These are phyloP conservation scores for Gibbula magus DNA, from an alignment of 2,888 invertebrate species.

Conservation along the genomic window DNA sequence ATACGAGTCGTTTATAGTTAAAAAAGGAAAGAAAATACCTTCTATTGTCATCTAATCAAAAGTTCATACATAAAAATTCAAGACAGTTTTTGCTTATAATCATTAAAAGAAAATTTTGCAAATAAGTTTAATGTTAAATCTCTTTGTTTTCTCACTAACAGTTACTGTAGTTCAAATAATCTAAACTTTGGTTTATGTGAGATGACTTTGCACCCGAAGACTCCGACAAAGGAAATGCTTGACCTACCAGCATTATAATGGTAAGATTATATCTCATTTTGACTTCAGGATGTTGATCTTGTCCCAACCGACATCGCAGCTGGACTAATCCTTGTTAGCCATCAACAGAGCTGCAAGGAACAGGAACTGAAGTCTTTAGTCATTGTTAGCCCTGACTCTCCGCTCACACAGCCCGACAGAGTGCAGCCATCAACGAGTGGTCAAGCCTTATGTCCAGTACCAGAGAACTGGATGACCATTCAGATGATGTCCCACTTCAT, in stretches of 20 bases:
- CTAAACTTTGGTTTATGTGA: no score
- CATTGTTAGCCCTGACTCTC: not conserved
- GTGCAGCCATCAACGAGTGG: not conserved
- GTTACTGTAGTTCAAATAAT: no score
- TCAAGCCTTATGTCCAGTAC: slow-evolving; percentile 27
- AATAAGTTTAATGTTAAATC: no score
- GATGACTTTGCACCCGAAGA: no score
- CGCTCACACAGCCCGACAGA: not conserved
- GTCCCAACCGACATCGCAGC: slow-evolving; percentile 92
- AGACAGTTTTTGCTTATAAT: no score
- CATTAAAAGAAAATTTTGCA: no score
- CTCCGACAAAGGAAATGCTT: no score
- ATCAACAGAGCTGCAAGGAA: slow-evolving; percentile 53
- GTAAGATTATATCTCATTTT: not conserved
- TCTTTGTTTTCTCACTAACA: not conserved
- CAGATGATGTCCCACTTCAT: slow-evolving; percentile 86
- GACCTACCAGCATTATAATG: no score
- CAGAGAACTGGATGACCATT: slow-evolving; percentile 84
- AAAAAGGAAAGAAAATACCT: not conserved
- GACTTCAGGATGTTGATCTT: slow-evolving; percentile 84
- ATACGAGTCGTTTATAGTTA: slow-evolving; percentile 53
- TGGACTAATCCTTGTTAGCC: slow-evolving; percentile 86
- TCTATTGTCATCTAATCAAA: not conserved
- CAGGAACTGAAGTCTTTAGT: not conserved
- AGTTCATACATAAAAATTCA: no score